Evolutionary conservation across 30 jellyfish, hydroid and myxozoan genomes (phyloP), one percentile per base, ranked within the genome.

Genomic region (Aurelia sp.): DNA sequence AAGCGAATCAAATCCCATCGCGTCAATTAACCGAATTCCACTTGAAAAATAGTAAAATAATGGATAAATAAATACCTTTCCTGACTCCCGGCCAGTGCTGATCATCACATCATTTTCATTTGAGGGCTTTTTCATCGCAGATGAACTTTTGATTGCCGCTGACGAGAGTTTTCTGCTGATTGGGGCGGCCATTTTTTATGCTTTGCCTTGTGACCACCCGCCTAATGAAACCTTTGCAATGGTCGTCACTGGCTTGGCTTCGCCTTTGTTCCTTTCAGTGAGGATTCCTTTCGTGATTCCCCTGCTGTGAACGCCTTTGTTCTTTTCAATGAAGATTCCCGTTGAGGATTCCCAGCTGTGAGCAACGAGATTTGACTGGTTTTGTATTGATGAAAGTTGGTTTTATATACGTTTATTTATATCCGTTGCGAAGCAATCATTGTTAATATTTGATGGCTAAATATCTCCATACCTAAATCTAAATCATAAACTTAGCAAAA

Each of bases 121-220:
- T 11, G 93, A 93, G 47, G 97, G 97, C 66, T 74, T 89, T 20
- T 79, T 79, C 90, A 79, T 84, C 44, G 93, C 89, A 15, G 87
- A 53, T 8, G 90, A 58, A 30, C 88, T 79, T 40, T 67, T 70
- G 21, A 89, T 71, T 13, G 90, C 90, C 4, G 90, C 84, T 50
- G 93, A 62, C 7, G 97, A 91, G 20, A 76, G 60, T 74, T 83
- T 91, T 60, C 97, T 76, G 68, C 84, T 84, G 21, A 83, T 85
- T 16, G 97, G 97, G 79, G 97, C 97, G 64, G 97, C 92, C 97
- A 91, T 91, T n/a, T 59, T 58, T 15, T 1, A 44, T 44, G 55
- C 55, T 44, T 44, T 44, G 55, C 55, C 55, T 44, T 59, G 12
- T 64, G 62, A 55, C 88, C 88, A 74, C 87, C 87, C 82, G 88